Evolutionary conservation across 2,113 vertebrate species (phyloP).

Genomic region (Eidolon helvum): DNA sequence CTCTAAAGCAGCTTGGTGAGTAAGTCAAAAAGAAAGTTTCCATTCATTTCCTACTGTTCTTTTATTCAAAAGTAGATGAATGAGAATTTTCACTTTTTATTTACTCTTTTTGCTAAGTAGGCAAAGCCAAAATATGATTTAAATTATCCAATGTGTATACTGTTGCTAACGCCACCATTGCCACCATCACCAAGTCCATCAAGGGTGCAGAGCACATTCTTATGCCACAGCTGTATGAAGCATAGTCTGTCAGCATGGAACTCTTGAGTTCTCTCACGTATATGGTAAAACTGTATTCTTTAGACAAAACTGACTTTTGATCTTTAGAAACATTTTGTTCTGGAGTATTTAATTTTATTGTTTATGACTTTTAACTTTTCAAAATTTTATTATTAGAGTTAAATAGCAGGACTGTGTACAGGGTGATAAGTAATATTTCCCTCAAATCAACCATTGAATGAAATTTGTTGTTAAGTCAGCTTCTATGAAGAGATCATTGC

Average conservation of each 20-base stretch:
- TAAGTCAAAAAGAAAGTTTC: not conserved
- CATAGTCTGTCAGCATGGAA: not conserved
- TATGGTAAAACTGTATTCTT: not conserved
- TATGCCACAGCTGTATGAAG: not conserved
- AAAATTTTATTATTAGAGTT: not conserved
- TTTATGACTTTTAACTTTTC: not conserved
- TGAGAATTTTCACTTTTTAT: not conserved
- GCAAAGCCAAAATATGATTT: not conserved
- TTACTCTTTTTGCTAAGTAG: not conserved
- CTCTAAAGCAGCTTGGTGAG: not conserved
- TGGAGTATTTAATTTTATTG: not conserved
- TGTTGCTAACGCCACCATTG: not conserved
- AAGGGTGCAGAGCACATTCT: accelerated
- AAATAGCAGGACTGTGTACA: not conserved
- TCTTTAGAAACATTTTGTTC: not conserved
- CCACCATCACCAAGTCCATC: not conserved
- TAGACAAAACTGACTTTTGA: not conserved
- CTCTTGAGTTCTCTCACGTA: not conserved
- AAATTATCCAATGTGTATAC: not conserved
- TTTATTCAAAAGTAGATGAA: conserved; percentile 15
- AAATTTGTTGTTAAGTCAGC: not conserved
- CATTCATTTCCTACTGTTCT: not conserved
- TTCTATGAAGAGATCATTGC: not conserved
- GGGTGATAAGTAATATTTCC: not conserved
- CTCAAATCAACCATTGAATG: not conserved